Evolutionary conservation across 1,140 invertebrate genomes (phyloP), one percentile per base, ranked within the genome.

Genomic region (Ditylenchus dipsaci): DNA sequence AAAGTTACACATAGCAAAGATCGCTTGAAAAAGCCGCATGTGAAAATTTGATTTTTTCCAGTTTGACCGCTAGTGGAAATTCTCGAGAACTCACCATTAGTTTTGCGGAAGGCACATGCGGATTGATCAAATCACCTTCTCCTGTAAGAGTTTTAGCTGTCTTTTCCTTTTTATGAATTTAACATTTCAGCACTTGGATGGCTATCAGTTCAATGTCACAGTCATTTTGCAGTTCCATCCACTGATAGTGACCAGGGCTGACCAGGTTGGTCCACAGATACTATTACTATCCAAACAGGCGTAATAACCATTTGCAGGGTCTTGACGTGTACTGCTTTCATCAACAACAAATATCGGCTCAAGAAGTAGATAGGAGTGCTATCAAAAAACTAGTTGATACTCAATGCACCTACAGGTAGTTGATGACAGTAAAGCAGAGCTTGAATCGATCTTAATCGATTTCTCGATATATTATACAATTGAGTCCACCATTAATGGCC

Each of bases 171-270:
- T 26, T 26, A 61, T 26, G 3, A 61, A 5, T 21, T 61, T 58
- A 8, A 47, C 53, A 17, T 68, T 76, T 60, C 60, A 80, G 78
- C 61, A 69, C n/a, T 57, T 71, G n/a, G 75, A 75, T 30, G 79
- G 79, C 29, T 81, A 83, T 38, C 47, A 69, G 19, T 81, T 73
- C 72, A 82, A 82, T 68, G 63, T 83, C 17, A 76, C 79, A n/a
- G 74, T 81, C 1, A 81, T 81, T 27, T 74, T 81, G 5, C 79
- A 81, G 69, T 81, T 81, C 62, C 79, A 81, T 72, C 79, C 79
- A 27, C 57, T 83, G 7, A 78, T 81, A 45, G 75, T 81, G 33
- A 81, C 80, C 9, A 61, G 81, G 65, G 76, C 77, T 33, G 79
- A 81, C 63, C 66, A 68, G 45, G 66, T 68, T 13, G 27, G 33